Conservation (phyloP, 2,113 vertebrate species). For the Pholis gunnellus region DNA sequence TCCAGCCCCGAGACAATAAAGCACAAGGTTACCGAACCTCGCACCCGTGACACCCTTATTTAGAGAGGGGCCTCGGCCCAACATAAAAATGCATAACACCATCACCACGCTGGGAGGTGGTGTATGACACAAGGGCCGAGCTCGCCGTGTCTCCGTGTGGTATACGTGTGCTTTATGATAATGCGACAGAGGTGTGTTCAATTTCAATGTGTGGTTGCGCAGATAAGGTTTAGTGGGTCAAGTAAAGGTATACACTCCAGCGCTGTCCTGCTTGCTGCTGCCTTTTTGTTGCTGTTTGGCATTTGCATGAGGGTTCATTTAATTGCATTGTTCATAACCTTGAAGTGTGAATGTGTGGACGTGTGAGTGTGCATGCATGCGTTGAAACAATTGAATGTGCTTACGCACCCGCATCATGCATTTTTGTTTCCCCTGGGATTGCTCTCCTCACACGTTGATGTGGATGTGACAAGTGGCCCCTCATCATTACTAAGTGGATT, state of each 20-base stretch:
- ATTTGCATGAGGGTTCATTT: slow-evolving; percentile 28
- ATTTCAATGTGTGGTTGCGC: slow-evolving; percentile 27
- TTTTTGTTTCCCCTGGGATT: slow-evolving; percentile 21
- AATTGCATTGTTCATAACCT: slow-evolving; percentile 37
- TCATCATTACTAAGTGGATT: slow-evolving; percentile 62
- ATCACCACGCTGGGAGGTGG: slow-evolving; percentile 36
- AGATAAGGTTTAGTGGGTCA: slow-evolving; percentile 26
- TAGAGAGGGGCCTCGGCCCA: slow-evolving; percentile 72
- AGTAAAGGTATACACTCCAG: background rate
- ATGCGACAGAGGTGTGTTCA: slow-evolving; percentile 38
- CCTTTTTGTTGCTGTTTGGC: background rate
- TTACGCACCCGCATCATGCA: background rate
- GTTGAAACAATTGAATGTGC: slow-evolving; percentile 24
- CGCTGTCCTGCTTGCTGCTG: background rate
- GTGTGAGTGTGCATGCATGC: slow-evolving; percentile 3
- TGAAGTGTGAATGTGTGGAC: slow-evolving; percentile 7
- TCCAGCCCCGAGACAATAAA: slow-evolving; percentile 82
- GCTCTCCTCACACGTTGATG: slow-evolving; percentile 10
- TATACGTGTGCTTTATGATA: slow-evolving; percentile 48
- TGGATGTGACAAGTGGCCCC: slow-evolving; percentile 41
- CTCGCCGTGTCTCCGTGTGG: slow-evolving; percentile 9
- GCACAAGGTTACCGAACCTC: slow-evolving; percentile 80
- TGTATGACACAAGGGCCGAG: slow-evolving; percentile 49
- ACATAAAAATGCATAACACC: slow-evolving; percentile 81
- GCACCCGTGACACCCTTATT: slow-evolving; percentile 80